Percentiles rank a stretch among this genome's conserved stretches.
Conservation (phyloP, 2,797 vertebrate genomes). For the Sphenopsis melanotis region DNA sequence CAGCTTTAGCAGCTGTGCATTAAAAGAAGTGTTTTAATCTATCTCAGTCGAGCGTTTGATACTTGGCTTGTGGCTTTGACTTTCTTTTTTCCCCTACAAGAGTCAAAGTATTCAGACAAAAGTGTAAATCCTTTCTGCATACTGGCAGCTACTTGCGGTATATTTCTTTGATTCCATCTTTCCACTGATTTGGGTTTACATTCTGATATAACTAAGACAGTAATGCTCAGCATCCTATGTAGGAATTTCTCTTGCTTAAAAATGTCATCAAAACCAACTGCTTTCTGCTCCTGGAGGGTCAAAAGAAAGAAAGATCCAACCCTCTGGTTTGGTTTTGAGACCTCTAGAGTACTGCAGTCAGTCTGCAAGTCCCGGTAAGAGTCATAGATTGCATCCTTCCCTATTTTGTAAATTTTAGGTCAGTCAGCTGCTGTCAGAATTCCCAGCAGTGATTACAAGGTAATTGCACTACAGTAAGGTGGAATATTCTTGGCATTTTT, state of each 20-base stretch:
- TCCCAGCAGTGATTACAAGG: not conserved
- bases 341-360: not conserved
- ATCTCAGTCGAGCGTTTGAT: not conserved
- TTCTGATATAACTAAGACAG: not conserved
- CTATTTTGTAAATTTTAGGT: not conserved
- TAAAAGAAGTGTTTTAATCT: not conserved
- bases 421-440: not conserved
- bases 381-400: not conserved
- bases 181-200: not conserved
- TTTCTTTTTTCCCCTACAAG: not conserved
- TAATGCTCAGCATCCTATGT: not conserved
- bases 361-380: not conserved
- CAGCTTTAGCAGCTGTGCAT: not conserved
- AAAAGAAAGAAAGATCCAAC: not conserved
- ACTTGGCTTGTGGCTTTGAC: not conserved
- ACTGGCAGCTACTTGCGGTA: not conserved
- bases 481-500: not conserved
- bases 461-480: not conserved
- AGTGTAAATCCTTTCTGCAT: not conserved
- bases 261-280: not conserved
- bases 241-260: not conserved
- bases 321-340: not conserved
- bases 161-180: not conserved
- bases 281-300: not conserved
- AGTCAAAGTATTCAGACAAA: not conserved